These are phyloP conservation scores for Xylota sylvarum DNA, from an alignment of 2,888 invertebrate genomes.

Conservation along the genomic window DNA sequence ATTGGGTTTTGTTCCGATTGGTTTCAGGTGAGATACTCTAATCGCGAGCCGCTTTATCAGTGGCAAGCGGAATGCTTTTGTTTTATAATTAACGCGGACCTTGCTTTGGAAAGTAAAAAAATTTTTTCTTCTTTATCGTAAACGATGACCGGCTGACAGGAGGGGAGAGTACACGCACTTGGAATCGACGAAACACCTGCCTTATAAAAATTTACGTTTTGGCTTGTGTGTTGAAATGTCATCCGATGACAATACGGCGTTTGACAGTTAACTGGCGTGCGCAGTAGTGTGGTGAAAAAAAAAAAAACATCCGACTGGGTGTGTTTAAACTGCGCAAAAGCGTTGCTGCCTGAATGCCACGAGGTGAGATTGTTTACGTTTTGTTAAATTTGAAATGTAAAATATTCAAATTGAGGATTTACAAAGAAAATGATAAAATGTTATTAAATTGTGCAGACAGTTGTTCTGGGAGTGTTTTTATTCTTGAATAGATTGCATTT, in stretches of 20 bases:
- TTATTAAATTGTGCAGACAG: neutral
- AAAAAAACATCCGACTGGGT: conserved; percentile 65
- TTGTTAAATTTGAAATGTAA: neutral
- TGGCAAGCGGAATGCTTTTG: conserved; percentile 20
- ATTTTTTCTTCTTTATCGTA: conserved; percentile 34
- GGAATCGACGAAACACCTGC: conserved; percentile 61
- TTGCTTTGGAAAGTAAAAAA: conserved; percentile 40
- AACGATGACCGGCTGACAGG: conserved; percentile 28
- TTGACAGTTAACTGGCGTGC: conserved; percentile 60
- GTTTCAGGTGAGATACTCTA: conserved; percentile 30
- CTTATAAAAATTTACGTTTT: conserved; percentile 29
- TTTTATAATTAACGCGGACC: conserved; percentile 51
- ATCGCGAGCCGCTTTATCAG: conserved; percentile 60
- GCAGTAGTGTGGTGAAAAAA: conserved; percentile 41
- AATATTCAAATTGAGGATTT: neutral
- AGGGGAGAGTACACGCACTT: conserved; percentile 59
- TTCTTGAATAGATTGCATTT: too few species aligned
- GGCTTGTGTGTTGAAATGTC: conserved; percentile 37
- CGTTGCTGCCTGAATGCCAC: neutral
- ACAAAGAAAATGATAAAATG: neutral
- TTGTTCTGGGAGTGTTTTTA: too few species aligned
- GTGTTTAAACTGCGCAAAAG: conserved; percentile 68
- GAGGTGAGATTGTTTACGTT: conserved; percentile 27
- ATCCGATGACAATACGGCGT: conserved; percentile 12
- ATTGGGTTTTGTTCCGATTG: conserved; percentile 27